Evolutionary conservation across 2,113 vertebrate genomes (phyloP), one percentile per base, ranked within the genome.

Genomic region (Gila orcuttii): DNA sequence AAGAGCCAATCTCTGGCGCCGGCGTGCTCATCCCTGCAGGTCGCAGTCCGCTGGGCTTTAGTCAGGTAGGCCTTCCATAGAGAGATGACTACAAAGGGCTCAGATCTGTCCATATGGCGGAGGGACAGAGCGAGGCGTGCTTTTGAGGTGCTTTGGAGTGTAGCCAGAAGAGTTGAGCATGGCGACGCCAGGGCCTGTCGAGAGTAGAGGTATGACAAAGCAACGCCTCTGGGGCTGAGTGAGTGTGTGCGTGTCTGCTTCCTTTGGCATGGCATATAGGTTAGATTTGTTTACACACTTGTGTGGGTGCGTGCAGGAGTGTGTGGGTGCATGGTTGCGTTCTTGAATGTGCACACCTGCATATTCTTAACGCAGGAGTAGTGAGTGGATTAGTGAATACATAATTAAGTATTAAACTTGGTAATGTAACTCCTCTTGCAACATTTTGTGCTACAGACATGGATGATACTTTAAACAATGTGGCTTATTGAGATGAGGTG

Each of bases 101-200:
- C 31, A 52, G 79, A 89, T 86, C 73, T 87, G 88, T 88, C 92
- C 92, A 93, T 93, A 94, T 93, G 93, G 89, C 91, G 66, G 55
- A 64, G 79, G 60, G 85, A 64, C 50, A 75, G 36, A 60, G 79
- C 80, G 89, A 42, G 81, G 89, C 71, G 25, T 89, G 88, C 83
- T 36, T 92, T 92, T 87, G 89, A 93, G 86, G 80, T 69, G 25
- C 68, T 86, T 75, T 93, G 93, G 91, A 90, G 85, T 17, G 68
- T 45, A 66, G 86, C 88, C 88, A 87, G 69, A 83, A 47, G 66
- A 76, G 68, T 45, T 88, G 79, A 82, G 83, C 71, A 33, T 76
- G 66, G 25, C 62, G 71, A 50, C 31, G 50, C 71, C 57, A 84
- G 62, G 57, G 78, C 73, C 60, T 83, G 59, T 69, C 79, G 28